Evolutionary conservation across 2,113 vertebrate genomes (phyloP).

Genomic region (Sinocyclocheilus rhinocerous): DNA sequence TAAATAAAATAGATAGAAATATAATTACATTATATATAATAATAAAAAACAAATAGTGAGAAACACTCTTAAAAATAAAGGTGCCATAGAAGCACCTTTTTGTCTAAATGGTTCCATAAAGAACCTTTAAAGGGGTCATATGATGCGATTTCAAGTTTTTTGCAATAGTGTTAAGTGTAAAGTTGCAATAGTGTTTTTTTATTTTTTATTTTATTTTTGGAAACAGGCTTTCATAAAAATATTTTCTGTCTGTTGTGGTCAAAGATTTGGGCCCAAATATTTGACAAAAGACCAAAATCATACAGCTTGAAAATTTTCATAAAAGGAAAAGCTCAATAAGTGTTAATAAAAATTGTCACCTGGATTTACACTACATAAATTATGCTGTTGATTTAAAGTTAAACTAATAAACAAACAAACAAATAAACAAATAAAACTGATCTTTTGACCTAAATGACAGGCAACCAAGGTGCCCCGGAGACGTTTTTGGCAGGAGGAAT

Average conservation of each 20-base stretch:
- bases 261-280: not conserved
- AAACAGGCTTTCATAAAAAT: not conserved
- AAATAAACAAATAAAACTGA: constrained; percentile 27
- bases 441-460: constrained; percentile 8
- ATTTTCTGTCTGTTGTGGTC: too few species aligned
- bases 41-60: too few species aligned
- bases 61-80: too few species aligned
- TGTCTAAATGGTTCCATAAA: too few species aligned
- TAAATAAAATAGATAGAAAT: too few species aligned
- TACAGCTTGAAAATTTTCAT: not conserved
- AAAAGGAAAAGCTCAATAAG: not conserved
- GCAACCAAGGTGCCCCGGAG: constrained; percentile 35
- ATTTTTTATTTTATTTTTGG: not conserved
- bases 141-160: too few species aligned
- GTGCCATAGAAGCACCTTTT: too few species aligned
- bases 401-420: constrained; percentile 25
- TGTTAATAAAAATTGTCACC: not conserved
- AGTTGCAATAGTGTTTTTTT: too few species aligned
- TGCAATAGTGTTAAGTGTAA: too few species aligned
- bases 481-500: constrained; percentile 63
- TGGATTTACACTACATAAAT: not conserved
- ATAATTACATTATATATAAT: too few species aligned
- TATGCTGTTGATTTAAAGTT: not conserved
- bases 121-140: too few species aligned
- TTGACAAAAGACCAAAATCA: not conserved